phyloP scores from a whole-genome alignment of 1,140 invertebrate genomes.

The Rhopalosiphum padi region DNA sequence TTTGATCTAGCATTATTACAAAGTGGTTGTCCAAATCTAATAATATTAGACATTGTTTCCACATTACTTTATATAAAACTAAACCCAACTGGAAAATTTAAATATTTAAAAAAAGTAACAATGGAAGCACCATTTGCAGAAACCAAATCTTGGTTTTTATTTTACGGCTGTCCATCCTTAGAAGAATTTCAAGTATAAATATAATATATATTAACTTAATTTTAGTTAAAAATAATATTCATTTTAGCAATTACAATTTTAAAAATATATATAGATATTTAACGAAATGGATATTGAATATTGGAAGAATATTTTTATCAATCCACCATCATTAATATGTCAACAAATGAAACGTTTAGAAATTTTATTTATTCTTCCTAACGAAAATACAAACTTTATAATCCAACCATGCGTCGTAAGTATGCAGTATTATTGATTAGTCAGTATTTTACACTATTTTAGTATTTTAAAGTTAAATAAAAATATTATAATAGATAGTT shows the following conservation, averaged over 20 bases:
- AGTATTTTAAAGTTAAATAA: not conserved
- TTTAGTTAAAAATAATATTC: no score
- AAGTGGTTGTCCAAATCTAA: not conserved
- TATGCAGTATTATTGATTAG: not conserved
- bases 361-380: not conserved
- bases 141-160: not conserved
- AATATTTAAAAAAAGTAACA: not conserved
- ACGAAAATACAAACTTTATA: not conserved
- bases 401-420: not conserved
- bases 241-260: no score
- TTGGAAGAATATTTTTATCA: not conserved
- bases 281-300: not conserved
- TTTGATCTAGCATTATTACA: not conserved
- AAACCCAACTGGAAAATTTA: not conserved
- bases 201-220: no score
- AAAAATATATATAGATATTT: not conserved
- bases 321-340: not conserved
- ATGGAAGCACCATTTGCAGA: not conserved
- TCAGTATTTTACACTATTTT: not conserved
- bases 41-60: not conserved
- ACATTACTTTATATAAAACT: not conserved
- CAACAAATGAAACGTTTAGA: not conserved
- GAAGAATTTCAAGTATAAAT: not conserved
- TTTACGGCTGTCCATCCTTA: not conserved
- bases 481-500: not conserved